Evolutionary conservation across 2,888 invertebrate genomes (phyloP).

Genomic region (Beris chalybata): DNA sequence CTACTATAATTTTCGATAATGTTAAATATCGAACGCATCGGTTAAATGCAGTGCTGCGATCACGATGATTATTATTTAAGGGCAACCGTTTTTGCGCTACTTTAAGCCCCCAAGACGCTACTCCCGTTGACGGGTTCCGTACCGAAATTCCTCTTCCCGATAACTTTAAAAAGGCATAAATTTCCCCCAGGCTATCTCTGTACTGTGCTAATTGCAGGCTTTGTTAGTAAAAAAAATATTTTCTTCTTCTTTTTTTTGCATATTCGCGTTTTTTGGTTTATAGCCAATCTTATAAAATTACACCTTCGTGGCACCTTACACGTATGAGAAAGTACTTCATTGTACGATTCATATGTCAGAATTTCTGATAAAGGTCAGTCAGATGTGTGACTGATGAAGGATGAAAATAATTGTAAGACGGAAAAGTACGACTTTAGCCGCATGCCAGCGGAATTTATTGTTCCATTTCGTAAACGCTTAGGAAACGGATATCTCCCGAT

Average conservation of each 20-base stretch:
- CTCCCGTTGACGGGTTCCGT: too few relatives aligned
- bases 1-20: slow-evolving; percentile 22
- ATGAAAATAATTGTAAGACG: neutral
- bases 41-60: slow-evolving; percentile 13
- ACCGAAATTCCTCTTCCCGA: slow-evolving; percentile 1
- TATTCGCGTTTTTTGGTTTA: neutral
- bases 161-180: slow-evolving; percentile 29
- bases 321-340: neutral
- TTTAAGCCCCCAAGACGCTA: neutral
- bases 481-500: too few relatives aligned
- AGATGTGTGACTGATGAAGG: neutral
- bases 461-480: too few relatives aligned
- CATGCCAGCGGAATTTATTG: too few relatives aligned
- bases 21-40: slow-evolving; percentile 23
- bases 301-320: slow-evolving; percentile 30
- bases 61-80: slow-evolving; percentile 28
- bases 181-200: slow-evolving; percentile 26
- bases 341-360: neutral
- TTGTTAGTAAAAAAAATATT: neutral
- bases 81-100: slow-evolving; percentile 27
- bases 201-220: slow-evolving; percentile 32
- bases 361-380: slow-evolving; percentile 18
- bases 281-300: slow-evolving; percentile 24
- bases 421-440: too few relatives aligned
- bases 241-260: slow-evolving; percentile 10